Base-by-base conservation (phyloP, 2,888 invertebrate species). In the Harmothoe impar region DNA sequence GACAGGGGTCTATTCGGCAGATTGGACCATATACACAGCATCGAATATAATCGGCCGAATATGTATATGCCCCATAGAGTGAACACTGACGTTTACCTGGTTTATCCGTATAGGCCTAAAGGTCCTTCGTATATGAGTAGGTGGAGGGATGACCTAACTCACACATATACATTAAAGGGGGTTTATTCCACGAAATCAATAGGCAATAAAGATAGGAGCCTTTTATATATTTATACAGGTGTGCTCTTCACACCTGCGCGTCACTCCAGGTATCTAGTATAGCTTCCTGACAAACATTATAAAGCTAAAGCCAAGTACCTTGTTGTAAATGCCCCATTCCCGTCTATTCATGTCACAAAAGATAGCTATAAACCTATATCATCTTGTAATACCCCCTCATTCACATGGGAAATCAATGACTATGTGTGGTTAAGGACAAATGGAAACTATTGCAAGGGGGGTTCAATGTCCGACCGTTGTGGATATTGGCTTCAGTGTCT, bases 171-270 rank as follows among this genome's bases (percentile, higher is more conserved):
- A 43, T 43, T 10, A 43, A 43, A 43, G 3, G 43, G 43, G 43
- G 43, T 3, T 43, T 43, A 43, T 62, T 15, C 62, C 62, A 62
- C 62, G 23, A 62, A 62, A 20, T 62, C 62, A 62, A 62, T n/a
- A 62, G 20, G 62, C 62, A 62, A 62, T 62, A 62, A 62, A 62
- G 62, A n/a, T 62, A n/a, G n/a, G 62, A 62, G 62, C 62, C 62
- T 20, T 43, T 43, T 43, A 3, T n/a, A 17, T 62, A 20, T 62
- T 62, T 12, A 62, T 62, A 62, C 62, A 62, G 62, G 62, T 62
- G 62, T 62, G 62, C 20, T 20, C 23, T 3, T 20, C 20, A 62
- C 62, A 62, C 62, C 62, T 62, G 62, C 62, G 15, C 23, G 3
- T n/a, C 43, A 43, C 5, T 7, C 43, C 5, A 43, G 43, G 12